Evolutionary conservation across 2,888 invertebrate genomes (phyloP).

Genomic region (Tubulanus polymorphus): DNA sequence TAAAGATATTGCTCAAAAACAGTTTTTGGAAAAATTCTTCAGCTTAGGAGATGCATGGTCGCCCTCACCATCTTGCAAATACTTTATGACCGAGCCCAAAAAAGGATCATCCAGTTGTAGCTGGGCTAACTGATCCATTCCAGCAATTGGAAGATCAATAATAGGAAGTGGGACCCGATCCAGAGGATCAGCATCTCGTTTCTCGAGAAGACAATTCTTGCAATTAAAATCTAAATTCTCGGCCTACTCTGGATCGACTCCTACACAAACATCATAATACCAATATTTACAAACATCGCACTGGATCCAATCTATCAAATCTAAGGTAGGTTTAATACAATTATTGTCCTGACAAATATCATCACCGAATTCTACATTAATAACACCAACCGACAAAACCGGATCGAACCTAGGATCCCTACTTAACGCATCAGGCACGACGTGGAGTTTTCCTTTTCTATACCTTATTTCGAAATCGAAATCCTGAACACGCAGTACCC

Average conservation of each 20-base stretch:
- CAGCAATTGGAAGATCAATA: too few species aligned
- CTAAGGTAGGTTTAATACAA: not conserved
- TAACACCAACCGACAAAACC: not conserved
- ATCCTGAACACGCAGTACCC: not conserved
- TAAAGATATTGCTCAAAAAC: not conserved
- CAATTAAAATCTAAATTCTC: not conserved
- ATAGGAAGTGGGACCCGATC: too few species aligned
- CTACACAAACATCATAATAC: not conserved
- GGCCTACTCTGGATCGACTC: conserved; percentile 1
- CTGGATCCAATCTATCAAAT: not conserved
- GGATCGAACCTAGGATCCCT: not conserved
- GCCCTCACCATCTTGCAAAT: too few species aligned
- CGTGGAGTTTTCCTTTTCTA: not conserved
- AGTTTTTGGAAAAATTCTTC: not conserved
- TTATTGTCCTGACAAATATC: not conserved
- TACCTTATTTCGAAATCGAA: not conserved
- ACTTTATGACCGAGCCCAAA: not conserved
- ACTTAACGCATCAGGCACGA: not conserved
- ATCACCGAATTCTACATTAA: not conserved
- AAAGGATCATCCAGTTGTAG: not conserved
- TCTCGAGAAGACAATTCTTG: not conserved
- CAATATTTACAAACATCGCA: not conserved
- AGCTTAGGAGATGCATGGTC: not conserved
- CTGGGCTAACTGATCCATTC: not conserved
- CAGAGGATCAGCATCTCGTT: too few species aligned